Evolutionary conservation across 1,140 invertebrate genomes (phyloP), one percentile per base, ranked within the genome.

Genomic region (Platyscapa corneri): DNA sequence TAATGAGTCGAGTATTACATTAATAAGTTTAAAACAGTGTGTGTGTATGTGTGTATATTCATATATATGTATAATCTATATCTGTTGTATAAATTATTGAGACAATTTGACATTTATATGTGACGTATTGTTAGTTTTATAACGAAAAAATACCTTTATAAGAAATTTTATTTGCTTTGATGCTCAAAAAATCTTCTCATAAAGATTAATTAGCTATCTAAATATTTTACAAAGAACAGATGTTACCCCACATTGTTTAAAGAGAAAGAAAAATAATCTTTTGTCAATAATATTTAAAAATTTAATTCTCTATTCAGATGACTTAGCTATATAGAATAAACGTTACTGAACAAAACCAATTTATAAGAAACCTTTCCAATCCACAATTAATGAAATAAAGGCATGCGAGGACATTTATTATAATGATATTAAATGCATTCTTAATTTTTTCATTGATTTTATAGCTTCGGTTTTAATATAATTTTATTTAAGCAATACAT

Each of bases 211-310:
- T 27, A 72, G 18, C 23, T 72, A 72, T 20, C 39, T 39, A 72
- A 72, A 72, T 72, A 72, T 72, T 72, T 72, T 5, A 39, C 23
- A 20, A 72, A 3, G 20, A 72, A 72, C 70, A 37, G 37, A 72
- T 72, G 37, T 39, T 72, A 72, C 70, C 32, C 70, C 70, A 72
- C 70, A 27, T 72, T 72, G 27, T 72, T 72, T 39, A 72, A 72
- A 72, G n/a, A 70, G 18, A 37, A 65, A 65, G n/a, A 39, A 72
- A 72, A 72, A 74, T 74, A 74, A 74, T 74, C 39, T 74, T 42
- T 10, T 37, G 37, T 42, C 37, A n/a, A 74, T 42, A 74, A n/a
- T n/a, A 39, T 42, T 74, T 42, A 37, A 74, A 74, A 72, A 39
- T 23, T 37, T 8, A 37, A 37, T 14, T 74, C 37, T n/a, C 27